Conservation (phyloP, 2,113 vertebrate genomes). For the Arvicanthis niloticus region DNA sequence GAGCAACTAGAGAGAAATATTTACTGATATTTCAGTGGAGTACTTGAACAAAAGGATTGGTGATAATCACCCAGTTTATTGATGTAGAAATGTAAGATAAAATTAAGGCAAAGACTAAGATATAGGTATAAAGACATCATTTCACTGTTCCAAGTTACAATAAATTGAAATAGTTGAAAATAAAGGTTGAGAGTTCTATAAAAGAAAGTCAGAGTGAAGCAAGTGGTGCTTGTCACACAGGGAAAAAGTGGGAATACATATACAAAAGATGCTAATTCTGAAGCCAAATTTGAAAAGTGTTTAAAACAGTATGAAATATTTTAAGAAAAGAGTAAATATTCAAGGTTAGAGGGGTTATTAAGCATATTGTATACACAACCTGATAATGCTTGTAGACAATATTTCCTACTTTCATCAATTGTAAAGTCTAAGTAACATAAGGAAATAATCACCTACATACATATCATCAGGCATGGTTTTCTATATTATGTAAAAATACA, state of each 20-base stretch:
- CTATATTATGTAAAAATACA: background rate
- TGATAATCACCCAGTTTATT: background rate
- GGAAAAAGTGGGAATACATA: background rate
- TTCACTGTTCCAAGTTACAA: background rate
- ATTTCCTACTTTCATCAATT: background rate
- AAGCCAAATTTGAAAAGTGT: background rate
- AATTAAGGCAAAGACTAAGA: background rate
- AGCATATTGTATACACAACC: background rate
- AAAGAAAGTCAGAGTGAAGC: background rate
- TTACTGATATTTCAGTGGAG: background rate
- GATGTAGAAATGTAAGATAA: background rate
- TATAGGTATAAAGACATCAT: too few species aligned
- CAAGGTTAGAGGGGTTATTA: background rate
- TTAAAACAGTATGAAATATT: background rate
- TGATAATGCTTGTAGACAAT: background rate
- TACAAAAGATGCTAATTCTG: background rate
- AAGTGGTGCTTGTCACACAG: background rate
- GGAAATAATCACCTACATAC: background rate
- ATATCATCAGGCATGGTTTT: background rate
- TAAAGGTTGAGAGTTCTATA: background rate
- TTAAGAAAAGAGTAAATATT: background rate
- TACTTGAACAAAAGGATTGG: background rate
- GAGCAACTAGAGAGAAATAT: background rate
- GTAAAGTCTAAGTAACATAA: constrained; percentile 2
- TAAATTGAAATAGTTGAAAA: background rate